Evolutionary conservation across 2,888 invertebrate species (phyloP).

Genomic region (Drosophila yooni): DNA sequence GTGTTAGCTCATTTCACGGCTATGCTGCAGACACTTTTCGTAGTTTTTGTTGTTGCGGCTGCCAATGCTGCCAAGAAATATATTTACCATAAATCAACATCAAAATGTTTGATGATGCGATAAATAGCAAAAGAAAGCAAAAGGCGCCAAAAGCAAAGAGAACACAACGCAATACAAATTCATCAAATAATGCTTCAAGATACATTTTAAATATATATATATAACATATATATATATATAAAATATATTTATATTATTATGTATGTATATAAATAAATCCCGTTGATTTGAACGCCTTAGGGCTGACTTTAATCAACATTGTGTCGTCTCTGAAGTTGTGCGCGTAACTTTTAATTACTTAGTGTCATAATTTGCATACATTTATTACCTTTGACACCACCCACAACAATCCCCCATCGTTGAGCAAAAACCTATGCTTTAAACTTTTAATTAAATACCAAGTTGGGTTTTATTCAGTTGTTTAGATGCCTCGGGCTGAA

Average conservation of each 20-base stretch:
- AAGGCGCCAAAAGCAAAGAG: conserved; percentile 41
- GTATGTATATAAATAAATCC: background rate
- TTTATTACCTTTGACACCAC: conserved; percentile 56
- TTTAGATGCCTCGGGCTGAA: conserved; percentile 36
- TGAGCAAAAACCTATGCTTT: conserved; percentile 51
- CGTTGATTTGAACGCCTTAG: conserved; percentile 5
- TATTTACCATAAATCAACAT: conserved; percentile 81
- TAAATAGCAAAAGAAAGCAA: conserved; percentile 72
- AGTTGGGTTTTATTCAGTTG: conserved; percentile 36
- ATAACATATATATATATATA: background rate
- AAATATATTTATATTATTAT: background rate
- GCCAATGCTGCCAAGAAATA: conserved; percentile 59
- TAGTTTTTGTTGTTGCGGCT: conserved; percentile 41
- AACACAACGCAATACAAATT: conserved; percentile 32
- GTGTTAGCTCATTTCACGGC: conserved; percentile 69
- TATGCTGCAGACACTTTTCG: conserved; percentile 52
- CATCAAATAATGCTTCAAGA: conserved; percentile 36
- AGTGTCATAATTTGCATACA: conserved; percentile 73
- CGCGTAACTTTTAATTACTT: conserved; percentile 61
- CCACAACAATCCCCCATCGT: background rate
- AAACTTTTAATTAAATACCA: conserved; percentile 78
- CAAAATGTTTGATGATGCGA: conserved; percentile 81
- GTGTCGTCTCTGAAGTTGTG: conserved; percentile 7
- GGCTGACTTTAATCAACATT: conserved; percentile 33
- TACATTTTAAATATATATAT: conserved; percentile 9